Percentiles rank a stretch among this genome's conserved stretches.
These are phyloP conservation scores for Philereme transversata DNA, from an alignment of 2,888 invertebrate species.

Conservation along the genomic window DNA sequence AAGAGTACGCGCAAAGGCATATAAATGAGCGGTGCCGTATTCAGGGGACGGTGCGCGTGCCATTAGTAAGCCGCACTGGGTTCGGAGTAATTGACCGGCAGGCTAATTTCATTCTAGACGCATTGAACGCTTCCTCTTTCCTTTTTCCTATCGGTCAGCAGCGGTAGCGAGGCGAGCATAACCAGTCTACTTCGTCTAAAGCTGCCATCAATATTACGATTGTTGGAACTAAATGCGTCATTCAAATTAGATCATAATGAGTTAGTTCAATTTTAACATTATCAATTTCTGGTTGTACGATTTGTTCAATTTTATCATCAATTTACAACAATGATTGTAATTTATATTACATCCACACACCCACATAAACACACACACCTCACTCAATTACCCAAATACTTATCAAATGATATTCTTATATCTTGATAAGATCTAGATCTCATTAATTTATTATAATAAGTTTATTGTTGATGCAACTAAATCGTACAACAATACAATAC, in stretches of 20 bases:
- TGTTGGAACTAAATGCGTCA: slow-evolving; percentile 16
- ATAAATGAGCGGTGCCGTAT: slow-evolving; percentile 78
- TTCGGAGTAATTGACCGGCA: slow-evolving; percentile 81
- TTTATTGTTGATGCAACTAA: too few relatives aligned
- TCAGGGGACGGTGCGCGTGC: slow-evolving; percentile 72
- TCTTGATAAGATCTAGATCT: too few relatives aligned
- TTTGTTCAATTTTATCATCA: too few relatives aligned
- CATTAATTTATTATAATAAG: too few relatives aligned
- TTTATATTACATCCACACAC: too few relatives aligned
- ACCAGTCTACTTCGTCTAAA: slow-evolving; percentile 37
- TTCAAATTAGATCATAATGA: slow-evolving; percentile 4
- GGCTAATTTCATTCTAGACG: slow-evolving; percentile 81
- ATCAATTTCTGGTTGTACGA: background rate
- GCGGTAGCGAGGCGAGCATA: slow-evolving; percentile 62
- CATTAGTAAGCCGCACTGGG: slow-evolving; percentile 76
- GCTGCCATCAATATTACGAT: slow-evolving; percentile 16
- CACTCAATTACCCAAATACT: too few relatives aligned
- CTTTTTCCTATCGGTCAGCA: slow-evolving; percentile 83
- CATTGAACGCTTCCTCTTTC: slow-evolving; percentile 82
- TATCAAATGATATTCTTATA: too few relatives aligned
- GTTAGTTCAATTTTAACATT: background rate
- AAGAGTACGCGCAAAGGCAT: slow-evolving; percentile 74
- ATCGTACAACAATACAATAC: too few relatives aligned
- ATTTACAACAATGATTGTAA: too few relatives aligned
- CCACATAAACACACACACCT: too few relatives aligned